Conservation (phyloP, 1,140 invertebrate species). For the Helicoverpa armigera region DNA sequence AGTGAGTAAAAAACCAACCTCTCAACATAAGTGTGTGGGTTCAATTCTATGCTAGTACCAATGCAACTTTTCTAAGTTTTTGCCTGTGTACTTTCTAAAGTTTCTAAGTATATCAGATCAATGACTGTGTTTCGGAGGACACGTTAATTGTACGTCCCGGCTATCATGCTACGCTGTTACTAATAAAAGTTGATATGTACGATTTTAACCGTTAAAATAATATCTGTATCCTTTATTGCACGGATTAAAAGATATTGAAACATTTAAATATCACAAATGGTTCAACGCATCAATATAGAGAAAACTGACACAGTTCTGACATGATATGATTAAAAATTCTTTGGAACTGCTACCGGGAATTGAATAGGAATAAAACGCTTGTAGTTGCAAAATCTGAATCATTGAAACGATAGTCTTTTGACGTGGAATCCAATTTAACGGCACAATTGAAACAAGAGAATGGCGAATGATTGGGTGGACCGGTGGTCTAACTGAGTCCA, state of each 20-base stretch:
- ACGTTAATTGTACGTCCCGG: too few relatives aligned
- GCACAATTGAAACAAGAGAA: constrained; percentile 54
- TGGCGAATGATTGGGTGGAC: constrained; percentile 52
- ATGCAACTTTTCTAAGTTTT: too few relatives aligned
- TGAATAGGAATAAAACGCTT: constrained; percentile 55
- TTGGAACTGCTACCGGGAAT: constrained; percentile 9
- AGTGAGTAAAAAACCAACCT: too few relatives aligned
- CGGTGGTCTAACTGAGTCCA: constrained; percentile 43
- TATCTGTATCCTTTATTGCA: too few relatives aligned
- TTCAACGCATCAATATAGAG: neutral
- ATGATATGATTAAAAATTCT: constrained; percentile 45
- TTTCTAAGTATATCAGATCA: too few relatives aligned
- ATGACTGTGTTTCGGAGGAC: too few relatives aligned
- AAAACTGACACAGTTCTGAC: constrained; percentile 18
- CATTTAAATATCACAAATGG: neutral
- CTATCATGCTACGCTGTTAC: too few relatives aligned
- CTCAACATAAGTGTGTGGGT: too few relatives aligned
- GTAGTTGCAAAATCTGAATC: constrained; percentile 58
- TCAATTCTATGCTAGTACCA: too few relatives aligned
- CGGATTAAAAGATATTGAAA: neutral
- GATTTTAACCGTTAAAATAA: too few relatives aligned
- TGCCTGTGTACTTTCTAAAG: too few relatives aligned
- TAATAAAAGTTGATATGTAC: too few relatives aligned
- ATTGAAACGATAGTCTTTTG: constrained; percentile 59
- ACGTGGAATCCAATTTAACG: constrained; percentile 57